Evolutionary conservation across 1,140 invertebrate genomes (phyloP).

Genomic region (Octopus sinensis): DNA sequence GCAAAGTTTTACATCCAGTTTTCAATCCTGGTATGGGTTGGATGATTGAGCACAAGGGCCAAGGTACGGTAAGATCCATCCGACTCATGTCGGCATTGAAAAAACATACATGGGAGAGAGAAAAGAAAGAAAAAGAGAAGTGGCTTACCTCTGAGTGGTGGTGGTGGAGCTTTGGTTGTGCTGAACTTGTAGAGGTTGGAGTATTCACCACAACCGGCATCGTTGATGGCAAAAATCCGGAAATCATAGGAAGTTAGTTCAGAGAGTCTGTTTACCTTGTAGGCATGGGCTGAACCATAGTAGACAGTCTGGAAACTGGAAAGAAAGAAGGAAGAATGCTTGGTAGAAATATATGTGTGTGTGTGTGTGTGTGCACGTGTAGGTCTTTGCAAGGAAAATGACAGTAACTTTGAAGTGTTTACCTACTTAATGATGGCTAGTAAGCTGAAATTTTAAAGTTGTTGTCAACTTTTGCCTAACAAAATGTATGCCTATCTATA

Average conservation of each 20-base stretch:
- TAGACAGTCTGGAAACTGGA: slow-evolving; percentile 72
- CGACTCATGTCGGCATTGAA: not conserved
- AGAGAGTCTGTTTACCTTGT: slow-evolving; percentile 76
- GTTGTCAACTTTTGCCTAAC: no score
- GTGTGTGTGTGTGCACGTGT: no score
- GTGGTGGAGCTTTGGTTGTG: slow-evolving; percentile 74
- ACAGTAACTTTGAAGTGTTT: no score
- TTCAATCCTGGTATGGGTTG: no score
- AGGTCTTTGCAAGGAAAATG: no score
- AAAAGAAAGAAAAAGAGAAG: slow-evolving; percentile 3
- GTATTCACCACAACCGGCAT: slow-evolving; percentile 77
- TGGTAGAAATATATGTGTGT: no score
- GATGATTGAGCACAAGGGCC: no score
- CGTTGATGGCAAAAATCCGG: slow-evolving; percentile 77
- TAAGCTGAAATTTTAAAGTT: no score
- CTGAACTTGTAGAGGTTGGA: slow-evolving; percentile 68
- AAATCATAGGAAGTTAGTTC: slow-evolving; percentile 77
- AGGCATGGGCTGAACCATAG: slow-evolving; percentile 71
- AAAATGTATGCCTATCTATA: no score
- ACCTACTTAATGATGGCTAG: no score
- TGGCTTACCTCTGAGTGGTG: slow-evolving; percentile 68
- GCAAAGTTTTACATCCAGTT: no score
- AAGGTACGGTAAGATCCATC: no score
- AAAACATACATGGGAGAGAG: not conserved
- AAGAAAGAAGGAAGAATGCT: slow-evolving; percentile 22